These are phyloP conservation scores for Drosophila kikkawai DNA, from an alignment of 1,140 invertebrate genomes.

Conservation along the genomic window DNA sequence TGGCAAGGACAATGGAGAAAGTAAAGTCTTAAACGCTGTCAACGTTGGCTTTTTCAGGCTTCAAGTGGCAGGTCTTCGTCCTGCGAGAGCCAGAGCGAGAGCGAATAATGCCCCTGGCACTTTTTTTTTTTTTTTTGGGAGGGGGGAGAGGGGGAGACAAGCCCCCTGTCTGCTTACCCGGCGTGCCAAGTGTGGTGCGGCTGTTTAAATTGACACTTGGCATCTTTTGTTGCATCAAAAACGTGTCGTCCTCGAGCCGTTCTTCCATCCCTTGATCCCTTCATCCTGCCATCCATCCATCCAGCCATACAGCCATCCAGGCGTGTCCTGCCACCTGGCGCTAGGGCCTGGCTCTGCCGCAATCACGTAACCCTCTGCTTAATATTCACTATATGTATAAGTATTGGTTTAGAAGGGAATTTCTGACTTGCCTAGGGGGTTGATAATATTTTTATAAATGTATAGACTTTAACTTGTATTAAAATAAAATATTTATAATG, in stretches of 20 bases:
- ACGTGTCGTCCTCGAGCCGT: constrained; percentile 63
- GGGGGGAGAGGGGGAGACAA: constrained; percentile 1
- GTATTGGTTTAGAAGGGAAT: background rate
- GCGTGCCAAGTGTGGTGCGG: constrained; percentile 58
- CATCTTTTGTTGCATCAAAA: constrained; percentile 82
- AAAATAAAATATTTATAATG: too few relatives aligned
- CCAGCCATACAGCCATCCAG: constrained; percentile 11
- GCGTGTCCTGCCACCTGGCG: constrained; percentile 26
- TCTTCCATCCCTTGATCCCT: constrained; percentile 13
- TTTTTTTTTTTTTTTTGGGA: constrained; percentile 25
- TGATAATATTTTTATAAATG: too few relatives aligned
- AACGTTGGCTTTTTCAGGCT: constrained; percentile 79
- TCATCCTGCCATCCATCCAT: constrained; percentile 14
- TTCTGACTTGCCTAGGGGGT: background rate
- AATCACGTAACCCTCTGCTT: constrained; percentile 31
- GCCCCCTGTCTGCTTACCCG: background rate
- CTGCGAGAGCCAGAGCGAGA: constrained; percentile 19
- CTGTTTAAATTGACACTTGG: constrained; percentile 83
- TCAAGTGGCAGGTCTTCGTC: constrained; percentile 65
- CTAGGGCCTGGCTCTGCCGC: constrained; percentile 5
- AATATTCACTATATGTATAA: constrained; percentile 2
- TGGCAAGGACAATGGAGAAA: constrained; percentile 78
- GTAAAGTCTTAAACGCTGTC: constrained; percentile 81
- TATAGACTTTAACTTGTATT: background rate
- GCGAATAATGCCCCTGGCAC: constrained; percentile 55